Conservation (phyloP, 2,113 vertebrate species). For the Oriolus oriolus region DNA sequence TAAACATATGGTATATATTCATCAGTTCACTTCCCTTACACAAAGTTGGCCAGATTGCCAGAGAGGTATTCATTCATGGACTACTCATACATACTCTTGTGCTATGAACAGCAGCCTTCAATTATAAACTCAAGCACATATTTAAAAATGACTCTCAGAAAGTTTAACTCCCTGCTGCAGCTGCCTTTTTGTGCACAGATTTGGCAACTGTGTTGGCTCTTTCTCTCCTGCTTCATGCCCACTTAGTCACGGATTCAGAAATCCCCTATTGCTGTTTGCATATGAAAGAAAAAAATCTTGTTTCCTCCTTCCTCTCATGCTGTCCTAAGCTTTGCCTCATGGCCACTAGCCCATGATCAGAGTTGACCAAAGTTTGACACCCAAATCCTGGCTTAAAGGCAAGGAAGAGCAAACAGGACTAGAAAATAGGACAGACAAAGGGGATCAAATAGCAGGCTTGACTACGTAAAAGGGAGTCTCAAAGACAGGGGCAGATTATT, state of each 20-base stretch:
- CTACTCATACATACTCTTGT: background rate
- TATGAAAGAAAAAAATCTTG: background rate
- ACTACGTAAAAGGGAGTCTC: rapidly evolving
- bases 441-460: background rate
- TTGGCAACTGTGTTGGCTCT: background rate
- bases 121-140: background rate
- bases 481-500: background rate
- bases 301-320: background rate
- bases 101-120: background rate
- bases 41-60: conserved; percentile 9
- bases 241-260: background rate
- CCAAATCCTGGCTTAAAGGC: background rate
- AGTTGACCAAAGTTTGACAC: background rate
- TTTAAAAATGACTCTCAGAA: background rate
- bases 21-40: conserved; percentile 14
- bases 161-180: background rate
- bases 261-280: background rate
- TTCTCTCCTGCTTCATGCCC: background rate
- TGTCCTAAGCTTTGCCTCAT: background rate
- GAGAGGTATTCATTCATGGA: background rate
- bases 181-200: background rate
- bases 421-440: background rate
- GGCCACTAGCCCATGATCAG: background rate
- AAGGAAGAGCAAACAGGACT: background rate
- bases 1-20: conserved; percentile 29